Conservation (phyloP, 2,113 vertebrate genomes). For the Oriolus oriolus region DNA sequence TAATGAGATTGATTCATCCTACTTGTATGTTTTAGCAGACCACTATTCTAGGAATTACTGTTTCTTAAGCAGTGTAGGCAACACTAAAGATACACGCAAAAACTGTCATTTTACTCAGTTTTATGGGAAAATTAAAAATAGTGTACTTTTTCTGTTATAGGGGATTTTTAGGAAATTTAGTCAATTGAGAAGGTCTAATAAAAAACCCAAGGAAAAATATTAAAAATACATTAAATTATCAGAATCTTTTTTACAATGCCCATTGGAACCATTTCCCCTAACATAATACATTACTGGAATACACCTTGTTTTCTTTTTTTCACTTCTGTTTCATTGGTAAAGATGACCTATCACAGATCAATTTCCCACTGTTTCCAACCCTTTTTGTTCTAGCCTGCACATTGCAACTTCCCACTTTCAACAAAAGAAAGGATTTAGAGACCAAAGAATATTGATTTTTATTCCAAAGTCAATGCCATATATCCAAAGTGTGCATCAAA, state of each 20-base stretch:
- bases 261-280: not conserved
- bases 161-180: not conserved
- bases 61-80: not conserved
- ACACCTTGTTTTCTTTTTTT: not conserved
- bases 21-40: not conserved
- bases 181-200: not conserved
- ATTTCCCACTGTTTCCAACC: not conserved
- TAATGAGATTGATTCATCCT: not conserved
- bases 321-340: not conserved
- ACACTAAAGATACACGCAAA: not conserved
- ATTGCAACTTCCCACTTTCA: not conserved
- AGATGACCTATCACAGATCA: not conserved
- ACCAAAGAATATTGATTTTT: conserved; percentile 60
- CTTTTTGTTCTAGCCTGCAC: not conserved
- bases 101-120: not conserved
- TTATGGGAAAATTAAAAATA: not conserved
- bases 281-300: not conserved
- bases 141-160: not conserved
- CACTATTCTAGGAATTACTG: fast-evolving
- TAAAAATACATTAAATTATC: not conserved
- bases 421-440: conserved; percentile 42
- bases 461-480: conserved; percentile 38
- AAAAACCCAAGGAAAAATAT: not conserved
- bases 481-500: not conserved
- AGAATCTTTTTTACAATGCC: not conserved